Conservation (phyloP, 1,140 invertebrate species). For the Zophobas atratus region DNA sequence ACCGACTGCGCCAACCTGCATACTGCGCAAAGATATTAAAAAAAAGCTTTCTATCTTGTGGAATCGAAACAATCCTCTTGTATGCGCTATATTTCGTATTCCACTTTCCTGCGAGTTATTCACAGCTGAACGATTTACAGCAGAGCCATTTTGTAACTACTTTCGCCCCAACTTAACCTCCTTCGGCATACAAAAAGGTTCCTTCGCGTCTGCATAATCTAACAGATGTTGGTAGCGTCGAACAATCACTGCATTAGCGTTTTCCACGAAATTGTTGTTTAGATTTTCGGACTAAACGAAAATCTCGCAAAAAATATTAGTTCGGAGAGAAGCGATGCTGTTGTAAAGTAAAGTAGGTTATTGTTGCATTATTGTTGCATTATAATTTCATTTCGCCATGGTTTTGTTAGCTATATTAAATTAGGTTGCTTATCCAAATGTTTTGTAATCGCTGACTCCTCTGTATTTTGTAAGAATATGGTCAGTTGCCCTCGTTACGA, state of each 20-base stretch:
- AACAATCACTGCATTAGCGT: constrained; percentile 13
- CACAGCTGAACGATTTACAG: constrained; percentile 37
- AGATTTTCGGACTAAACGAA: not conserved
- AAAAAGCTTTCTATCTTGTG: not conserved
- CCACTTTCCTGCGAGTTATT: constrained; percentile 29
- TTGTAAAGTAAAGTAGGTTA: too few relatives aligned
- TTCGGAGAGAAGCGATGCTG: constrained; percentile 8
- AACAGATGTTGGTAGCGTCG: constrained; percentile 20
- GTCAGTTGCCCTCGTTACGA: too few relatives aligned
- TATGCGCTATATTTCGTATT: constrained; percentile 24
- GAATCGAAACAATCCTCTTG: constrained; percentile 30
- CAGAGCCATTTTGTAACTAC: constrained; percentile 38
- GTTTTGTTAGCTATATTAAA: too few relatives aligned
- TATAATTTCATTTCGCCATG: too few relatives aligned
- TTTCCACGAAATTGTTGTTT: not conserved
- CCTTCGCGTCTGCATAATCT: constrained; percentile 30
- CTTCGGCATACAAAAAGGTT: constrained; percentile 22
- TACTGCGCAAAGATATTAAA: not conserved
- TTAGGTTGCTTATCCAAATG: too few relatives aligned
- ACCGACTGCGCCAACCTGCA: too few relatives aligned
- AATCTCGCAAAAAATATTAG: constrained; percentile 30
- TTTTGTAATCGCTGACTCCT: too few relatives aligned
- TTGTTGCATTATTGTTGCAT: too few relatives aligned
- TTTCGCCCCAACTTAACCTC: constrained; percentile 27
- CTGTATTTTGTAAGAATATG: too few relatives aligned